Base-by-base conservation (phyloP, 2,797 vertebrate species). In the Peromyscus aztecus region DNA sequence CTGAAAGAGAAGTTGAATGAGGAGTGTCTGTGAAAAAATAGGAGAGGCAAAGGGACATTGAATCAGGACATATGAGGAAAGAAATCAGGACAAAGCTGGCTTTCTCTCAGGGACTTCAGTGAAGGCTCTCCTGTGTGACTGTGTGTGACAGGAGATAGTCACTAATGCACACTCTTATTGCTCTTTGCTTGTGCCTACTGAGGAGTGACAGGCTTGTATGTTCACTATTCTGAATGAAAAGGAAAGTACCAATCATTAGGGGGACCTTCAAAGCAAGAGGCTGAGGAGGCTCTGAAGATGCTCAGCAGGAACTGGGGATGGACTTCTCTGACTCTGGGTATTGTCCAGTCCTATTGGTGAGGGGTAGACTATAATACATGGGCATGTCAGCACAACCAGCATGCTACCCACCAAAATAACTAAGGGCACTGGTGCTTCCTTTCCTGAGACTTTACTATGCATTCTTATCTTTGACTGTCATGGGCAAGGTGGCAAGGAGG, bases 141-240 rank as follows among this genome's bases (percentile, higher is more conserved):
- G 0, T 16, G 13, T 27, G 37, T 55, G 73, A 82, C 65, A 43
- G 27, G 6, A 94, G 82, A 31, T 5, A 27, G 34, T 57, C n/a
- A 76, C 27, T 6, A 40, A 16, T 46, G 43, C 23, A n/a, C 37
- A 59, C 3, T 24, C 34, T 67, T 86, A 67, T 46, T 40, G 16
- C 61, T 31, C 1, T 63, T n/a, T 31, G 16, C 29, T 59, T 77
- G 24, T 77, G 49, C 11, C 29, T 52, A 63, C 77, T 0, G 14
- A 43, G 21, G 27, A 21, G n/a, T 78, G 10, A 14, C 4, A 82
- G n/a, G 14, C 17, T 21, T 57, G 14, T 14, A 29, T 2, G 88
- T 80, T 46, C 63, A 49, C 27, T 85, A 4, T 55, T 88, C 24
- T 82, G 29, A 96, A 80, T 85, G 27, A 90, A 84, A 78, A 52